Evolutionary conservation across 2,797 vertebrate species (phyloP), one percentile per base, ranked within the genome.

Genomic region (Molossus alvarezi): DNA sequence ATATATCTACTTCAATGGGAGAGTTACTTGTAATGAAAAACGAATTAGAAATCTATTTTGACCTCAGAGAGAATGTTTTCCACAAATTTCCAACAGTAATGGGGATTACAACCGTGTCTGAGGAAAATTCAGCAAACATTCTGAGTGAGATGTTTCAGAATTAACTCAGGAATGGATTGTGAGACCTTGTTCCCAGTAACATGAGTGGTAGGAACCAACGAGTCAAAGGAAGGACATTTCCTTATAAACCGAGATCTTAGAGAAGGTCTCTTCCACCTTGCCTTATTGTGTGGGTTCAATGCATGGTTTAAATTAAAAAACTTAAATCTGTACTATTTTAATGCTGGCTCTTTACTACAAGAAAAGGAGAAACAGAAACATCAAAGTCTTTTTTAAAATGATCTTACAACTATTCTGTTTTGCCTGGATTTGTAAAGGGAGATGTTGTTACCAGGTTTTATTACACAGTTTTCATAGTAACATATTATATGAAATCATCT

Each of bases 401-500:
- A n/a, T 79, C 25, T n/a, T 73, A 64, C 90, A 89, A 88, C 86
- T 88, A 88, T 17, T 45, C 1, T 20, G 51, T 5, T 94, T 71
- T 93, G 95, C 76, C 89, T 60, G 6, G 93, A 85, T 97, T 94
- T 93, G 88, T 86, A 83, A 77, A 96, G 45, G 88, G 88, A 95
- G 67, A 91, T 37, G 0, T 83, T 90, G 51, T 97, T 97, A 96
- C 91, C 27, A 27, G 93, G 65, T 95, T 98, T 98, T 97, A 98
- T 97, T 96, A 76, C 93, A 93, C 51, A 27, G 4, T 96, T 94
- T 96, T 94, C 97, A 97, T 96, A 95, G 97, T 88, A 67, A 98
- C 97, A 94, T 96, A 98, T 97, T 97, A 97, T 93, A 98, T 87
- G 96, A 97, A 97, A 97, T 97, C 98, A 98, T 97, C 98, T 98